Evolutionary conservation across 2,888 invertebrate species (phyloP), one percentile per base, ranked within the genome.

Genomic region (Epinotia demarniana): DNA sequence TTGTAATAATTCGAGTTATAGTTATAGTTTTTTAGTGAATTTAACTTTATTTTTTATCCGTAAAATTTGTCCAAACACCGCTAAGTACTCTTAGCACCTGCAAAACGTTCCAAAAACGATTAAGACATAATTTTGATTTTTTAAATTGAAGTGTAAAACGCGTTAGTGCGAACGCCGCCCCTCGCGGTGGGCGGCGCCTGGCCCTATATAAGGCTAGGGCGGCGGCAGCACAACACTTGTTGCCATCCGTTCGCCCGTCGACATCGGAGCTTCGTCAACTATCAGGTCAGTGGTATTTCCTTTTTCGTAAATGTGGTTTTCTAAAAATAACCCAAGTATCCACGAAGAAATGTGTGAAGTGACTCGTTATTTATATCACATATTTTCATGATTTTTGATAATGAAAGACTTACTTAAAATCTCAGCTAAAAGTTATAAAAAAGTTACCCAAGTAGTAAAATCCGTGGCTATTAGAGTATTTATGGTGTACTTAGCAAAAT

Each of bases 221-320:
- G 87, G 82, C 86, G 86, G 85, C 87, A 87, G 86, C 91, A 90
- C 87, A 92, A 88, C 93, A 93, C 93, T 93, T 93, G 93, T 94
- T 93, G 93, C 91, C 87, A 79, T 79, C 84, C 80, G 79, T 80
- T 80, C 82, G 81, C 80, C 79, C 82, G 80, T 85, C 81, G 83
- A 82, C 80, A 80, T 78, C 78, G 82, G 82, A 78, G 83, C 83
- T 83, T 77, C 79, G 79, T 46, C 53, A 39, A 27, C 79, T 76
- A 77, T 80, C 88, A 93, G 88, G 93, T 93, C 86, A 90, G 93
- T 91, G 79, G 11, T 74, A 78, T 75, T 75, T 58, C 61, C 58
- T 46, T 66, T 69, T 64, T 66, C 60, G 46, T 72, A 63, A 33
- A 19, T n/a, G 9, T 39, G 64, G 39, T 61, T 61, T 33, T n/a